Conservation (phyloP, 2,113 vertebrate genomes). For the Engystomops pustulosus region DNA sequence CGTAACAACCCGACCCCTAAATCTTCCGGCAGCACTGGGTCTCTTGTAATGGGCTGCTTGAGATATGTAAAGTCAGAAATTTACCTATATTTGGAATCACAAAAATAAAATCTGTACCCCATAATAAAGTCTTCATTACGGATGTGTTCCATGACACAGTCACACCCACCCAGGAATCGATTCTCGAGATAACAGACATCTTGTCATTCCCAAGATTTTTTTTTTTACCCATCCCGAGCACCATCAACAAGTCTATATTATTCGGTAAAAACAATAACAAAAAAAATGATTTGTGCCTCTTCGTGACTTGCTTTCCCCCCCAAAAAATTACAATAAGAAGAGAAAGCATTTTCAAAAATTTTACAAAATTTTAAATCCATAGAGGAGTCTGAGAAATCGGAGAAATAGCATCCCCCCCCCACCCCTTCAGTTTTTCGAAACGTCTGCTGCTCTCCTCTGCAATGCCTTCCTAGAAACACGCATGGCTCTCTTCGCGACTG, state of each 20-base stretch:
- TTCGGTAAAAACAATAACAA: no score
- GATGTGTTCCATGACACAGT: not conserved
- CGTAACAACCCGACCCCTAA: not conserved
- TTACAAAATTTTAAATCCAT: not conserved
- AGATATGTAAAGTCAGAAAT: not conserved
- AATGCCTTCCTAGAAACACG: slow-evolving; percentile 40
- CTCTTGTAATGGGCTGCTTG: not conserved
- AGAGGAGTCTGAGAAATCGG: not conserved
- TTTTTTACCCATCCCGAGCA: not conserved
- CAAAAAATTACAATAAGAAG: no score
- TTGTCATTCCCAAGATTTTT: not conserved
- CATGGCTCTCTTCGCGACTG: slow-evolving; percentile 45
- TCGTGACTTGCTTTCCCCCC: not conserved
- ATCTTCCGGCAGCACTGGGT: not conserved
- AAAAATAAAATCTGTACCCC: not conserved
- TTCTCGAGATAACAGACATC: slow-evolving; percentile 15
- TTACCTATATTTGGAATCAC: not conserved
- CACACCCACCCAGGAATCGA: not conserved
- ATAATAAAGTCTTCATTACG: not conserved
- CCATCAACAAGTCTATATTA: not conserved
- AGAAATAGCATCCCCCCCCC: not conserved
- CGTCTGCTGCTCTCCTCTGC: slow-evolving; percentile 9
- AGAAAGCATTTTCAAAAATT: not conserved
- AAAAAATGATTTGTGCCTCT: not conserved
- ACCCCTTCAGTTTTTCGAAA: not conserved